These are phyloP conservation scores for Terrapene triunguis DNA, from an alignment of 2,113 vertebrate genomes.

Conservation along the genomic window DNA sequence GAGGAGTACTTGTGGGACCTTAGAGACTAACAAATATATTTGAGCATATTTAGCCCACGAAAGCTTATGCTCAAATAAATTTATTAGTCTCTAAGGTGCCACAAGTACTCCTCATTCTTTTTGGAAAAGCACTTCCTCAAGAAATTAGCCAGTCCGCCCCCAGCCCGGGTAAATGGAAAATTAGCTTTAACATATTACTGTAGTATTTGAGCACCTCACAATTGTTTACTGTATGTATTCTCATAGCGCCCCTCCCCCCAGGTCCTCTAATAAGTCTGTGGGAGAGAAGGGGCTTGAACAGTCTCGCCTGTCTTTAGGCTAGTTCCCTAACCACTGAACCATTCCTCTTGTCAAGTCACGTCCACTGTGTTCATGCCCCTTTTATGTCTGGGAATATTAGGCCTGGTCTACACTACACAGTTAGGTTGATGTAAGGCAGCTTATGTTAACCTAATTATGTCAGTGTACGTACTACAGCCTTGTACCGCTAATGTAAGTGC, in stretches of 20 bases:
- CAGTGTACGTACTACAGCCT: too few species aligned
- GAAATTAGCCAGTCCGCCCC: background rate
- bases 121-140: background rate
- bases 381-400: background rate
- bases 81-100: too few species aligned
- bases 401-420: too few species aligned
- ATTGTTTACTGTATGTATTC: background rate
- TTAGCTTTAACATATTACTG: accelerated
- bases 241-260: background rate
- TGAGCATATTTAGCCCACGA: too few species aligned
- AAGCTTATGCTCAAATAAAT: too few species aligned
- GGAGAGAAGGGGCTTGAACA: background rate
- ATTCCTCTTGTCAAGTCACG: background rate
- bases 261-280: background rate
- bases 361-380: background rate
- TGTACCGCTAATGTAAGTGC: too few species aligned
- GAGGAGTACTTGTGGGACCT: too few species aligned
- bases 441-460: too few species aligned
- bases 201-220: background rate
- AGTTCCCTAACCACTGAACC: background rate
- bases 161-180: accelerated
- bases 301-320: background rate
- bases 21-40: too few species aligned
- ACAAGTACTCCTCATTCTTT: too few species aligned
- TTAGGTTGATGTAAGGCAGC: too few species aligned